Evolutionary conservation across 2,888 invertebrate genomes (phyloP).

Genomic region (Aphidius colemani): DNA sequence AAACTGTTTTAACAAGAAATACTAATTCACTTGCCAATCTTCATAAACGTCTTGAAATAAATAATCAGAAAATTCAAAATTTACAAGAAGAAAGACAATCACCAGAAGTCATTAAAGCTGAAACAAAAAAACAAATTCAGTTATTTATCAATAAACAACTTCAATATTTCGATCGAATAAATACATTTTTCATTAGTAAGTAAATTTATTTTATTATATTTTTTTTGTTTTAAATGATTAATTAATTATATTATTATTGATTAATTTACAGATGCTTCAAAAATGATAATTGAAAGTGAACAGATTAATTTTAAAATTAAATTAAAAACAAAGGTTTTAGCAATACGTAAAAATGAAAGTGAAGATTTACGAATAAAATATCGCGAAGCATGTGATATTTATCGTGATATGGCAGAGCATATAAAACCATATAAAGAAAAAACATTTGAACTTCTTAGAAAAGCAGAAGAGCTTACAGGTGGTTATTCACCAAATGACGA

Average conservation of each 20-base stretch:
- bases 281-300: slow-evolving; percentile 42
- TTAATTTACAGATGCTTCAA: slow-evolving; percentile 40
- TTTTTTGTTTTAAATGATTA: no score
- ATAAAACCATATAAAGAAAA: slow-evolving; percentile 56
- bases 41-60: slow-evolving; percentile 43
- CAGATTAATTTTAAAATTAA: slow-evolving; percentile 39
- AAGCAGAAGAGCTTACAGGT: slow-evolving; percentile 65
- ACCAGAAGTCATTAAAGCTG: slow-evolving; percentile 46
- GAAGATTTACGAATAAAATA: slow-evolving; percentile 48
- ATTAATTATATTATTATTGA: no score
- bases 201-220: no score
- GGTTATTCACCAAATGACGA: slow-evolving; percentile 65
- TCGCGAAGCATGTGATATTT: slow-evolving; percentile 49
- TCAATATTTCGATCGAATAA: slow-evolving; percentile 45
- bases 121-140: slow-evolving; percentile 17
- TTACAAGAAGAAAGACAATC: slow-evolving; percentile 49
- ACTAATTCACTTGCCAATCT: slow-evolving; percentile 40
- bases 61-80: slow-evolving; percentile 44
- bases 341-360: slow-evolving; percentile 46
- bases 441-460: slow-evolving; percentile 62
- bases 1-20: slow-evolving; percentile 39
- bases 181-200: slow-evolving; percentile 37
- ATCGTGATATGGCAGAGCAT: slow-evolving; percentile 50
- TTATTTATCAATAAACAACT: slow-evolving; percentile 46
- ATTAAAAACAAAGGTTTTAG: slow-evolving; percentile 32